Conservation (phyloP, 2,888 invertebrate genomes). For the Pseudococcus longispinus region DNA sequence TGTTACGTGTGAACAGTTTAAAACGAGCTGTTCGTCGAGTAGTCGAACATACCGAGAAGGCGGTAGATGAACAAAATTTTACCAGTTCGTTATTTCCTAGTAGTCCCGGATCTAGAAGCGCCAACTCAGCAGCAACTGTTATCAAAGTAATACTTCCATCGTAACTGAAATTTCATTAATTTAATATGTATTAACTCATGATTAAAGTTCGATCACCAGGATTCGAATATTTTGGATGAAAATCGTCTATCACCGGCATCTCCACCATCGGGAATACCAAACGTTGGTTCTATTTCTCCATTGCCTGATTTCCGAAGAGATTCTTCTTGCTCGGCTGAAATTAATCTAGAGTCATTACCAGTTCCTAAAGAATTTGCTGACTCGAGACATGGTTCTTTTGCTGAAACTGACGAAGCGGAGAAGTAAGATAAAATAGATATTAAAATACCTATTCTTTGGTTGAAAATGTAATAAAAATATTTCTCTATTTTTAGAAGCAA, state of each 20-base stretch:
- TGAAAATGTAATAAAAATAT: neutral
- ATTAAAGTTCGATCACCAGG: neutral
- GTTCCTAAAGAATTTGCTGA: constrained; percentile 85
- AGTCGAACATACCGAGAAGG: constrained; percentile 79
- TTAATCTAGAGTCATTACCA: constrained; percentile 68
- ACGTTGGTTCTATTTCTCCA: constrained; percentile 72
- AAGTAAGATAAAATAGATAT: neutral
- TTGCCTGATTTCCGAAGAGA: constrained; percentile 71
- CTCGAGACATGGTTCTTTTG: constrained; percentile 57
- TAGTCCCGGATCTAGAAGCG: constrained; percentile 48
- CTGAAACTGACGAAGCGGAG: constrained; percentile 31
- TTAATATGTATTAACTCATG: neutral
- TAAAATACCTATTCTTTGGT: neutral
- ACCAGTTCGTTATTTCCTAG: constrained; percentile 2
- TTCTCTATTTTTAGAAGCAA: neutral
- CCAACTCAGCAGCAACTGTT: constrained; percentile 11
- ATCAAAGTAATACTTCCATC: neutral
- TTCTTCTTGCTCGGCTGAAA: constrained; percentile 59
- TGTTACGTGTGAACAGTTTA: constrained; percentile 78
- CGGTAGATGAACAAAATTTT: constrained; percentile 67
- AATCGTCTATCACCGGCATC: constrained; percentile 53
- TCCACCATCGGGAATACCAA: constrained; percentile 60
- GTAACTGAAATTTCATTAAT: too few relatives aligned
- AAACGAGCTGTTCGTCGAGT: constrained; percentile 82
- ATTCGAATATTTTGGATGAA: neutral